A percentile compares a stretch with the other conserved stretches of the same genome.
Conservation (phyloP, 2,888 invertebrate genomes). For the Caradrina clavipalpis region DNA sequence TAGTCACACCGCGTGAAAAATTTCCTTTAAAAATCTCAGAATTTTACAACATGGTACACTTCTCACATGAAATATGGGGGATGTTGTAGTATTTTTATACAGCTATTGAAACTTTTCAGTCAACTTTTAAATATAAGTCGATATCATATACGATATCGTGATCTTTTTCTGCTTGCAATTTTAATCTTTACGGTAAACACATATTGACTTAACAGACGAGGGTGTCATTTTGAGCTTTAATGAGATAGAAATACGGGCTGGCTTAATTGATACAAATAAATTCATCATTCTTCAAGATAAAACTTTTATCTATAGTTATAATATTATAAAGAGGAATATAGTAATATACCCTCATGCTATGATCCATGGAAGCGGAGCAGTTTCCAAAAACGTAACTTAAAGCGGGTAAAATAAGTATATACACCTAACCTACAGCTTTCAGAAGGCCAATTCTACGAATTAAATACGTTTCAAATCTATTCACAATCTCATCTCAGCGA, state of each 20-base stretch:
- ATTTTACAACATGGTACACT: conserved; percentile 36
- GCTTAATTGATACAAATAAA: neutral
- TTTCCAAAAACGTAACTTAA: too few relatives aligned
- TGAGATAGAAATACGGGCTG: neutral
- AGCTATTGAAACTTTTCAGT: neutral
- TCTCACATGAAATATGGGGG: conserved; percentile 44
- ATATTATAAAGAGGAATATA: too few relatives aligned
- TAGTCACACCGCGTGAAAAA: conserved; percentile 39
- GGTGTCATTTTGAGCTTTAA: neutral
- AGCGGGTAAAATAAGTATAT: too few relatives aligned
- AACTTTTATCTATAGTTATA: conserved; percentile 2
- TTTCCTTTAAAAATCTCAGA: conserved; percentile 52
- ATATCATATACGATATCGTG: neutral
- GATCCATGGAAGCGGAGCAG: too few relatives aligned
- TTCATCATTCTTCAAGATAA: neutral
- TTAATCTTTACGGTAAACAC: neutral
- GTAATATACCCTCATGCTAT: too few relatives aligned
- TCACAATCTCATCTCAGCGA: too few relatives aligned
- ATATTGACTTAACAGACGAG: neutral
- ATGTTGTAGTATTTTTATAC: conserved; percentile 18
- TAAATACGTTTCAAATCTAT: too few relatives aligned
- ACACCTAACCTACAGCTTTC: neutral
- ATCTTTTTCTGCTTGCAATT: neutral
- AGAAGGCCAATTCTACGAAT: neutral
- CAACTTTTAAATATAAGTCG: neutral